These are phyloP conservation scores for Cephus runcator DNA, from an alignment of 2,888 invertebrate genomes.

Conservation along the genomic window DNA sequence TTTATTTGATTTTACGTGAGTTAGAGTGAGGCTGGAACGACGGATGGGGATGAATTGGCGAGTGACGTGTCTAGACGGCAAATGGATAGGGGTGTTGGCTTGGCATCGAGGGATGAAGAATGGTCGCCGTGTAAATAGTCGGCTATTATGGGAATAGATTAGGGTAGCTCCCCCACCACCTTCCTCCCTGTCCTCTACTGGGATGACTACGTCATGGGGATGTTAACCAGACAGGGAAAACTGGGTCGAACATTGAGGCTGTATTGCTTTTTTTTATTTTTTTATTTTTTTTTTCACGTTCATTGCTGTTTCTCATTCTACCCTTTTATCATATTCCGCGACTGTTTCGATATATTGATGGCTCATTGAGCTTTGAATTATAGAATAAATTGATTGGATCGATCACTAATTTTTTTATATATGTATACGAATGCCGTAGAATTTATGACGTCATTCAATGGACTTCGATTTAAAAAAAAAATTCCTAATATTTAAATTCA, in stretches of 20 bases:
- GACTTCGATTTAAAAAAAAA: too few relatives aligned
- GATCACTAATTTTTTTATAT: too few relatives aligned
- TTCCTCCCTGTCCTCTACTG: neutral
- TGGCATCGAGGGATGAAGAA: neutral
- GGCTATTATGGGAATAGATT: neutral
- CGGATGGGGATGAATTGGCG: neutral
- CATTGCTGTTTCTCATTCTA: neutral
- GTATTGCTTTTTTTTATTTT: neutral
- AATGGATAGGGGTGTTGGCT: neutral
- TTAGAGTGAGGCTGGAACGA: neutral
- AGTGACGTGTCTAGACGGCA: neutral
- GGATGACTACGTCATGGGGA: neutral
- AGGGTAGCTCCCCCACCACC: neutral
- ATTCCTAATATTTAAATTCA: neutral
- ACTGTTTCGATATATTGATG: neutral
- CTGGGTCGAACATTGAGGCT: neutral
- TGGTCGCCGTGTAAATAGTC: neutral
- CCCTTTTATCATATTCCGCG: too few relatives aligned
- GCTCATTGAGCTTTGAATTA: neutral
- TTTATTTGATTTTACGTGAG: neutral
- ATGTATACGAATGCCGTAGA: too few relatives aligned
- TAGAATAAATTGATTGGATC: neutral
- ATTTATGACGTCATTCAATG: too few relatives aligned
- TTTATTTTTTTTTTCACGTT: neutral
- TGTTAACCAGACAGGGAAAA: neutral